phyloP scores from a whole-genome alignment of 2,888 invertebrate genomes.

The Amblyteles armatorius region DNA sequence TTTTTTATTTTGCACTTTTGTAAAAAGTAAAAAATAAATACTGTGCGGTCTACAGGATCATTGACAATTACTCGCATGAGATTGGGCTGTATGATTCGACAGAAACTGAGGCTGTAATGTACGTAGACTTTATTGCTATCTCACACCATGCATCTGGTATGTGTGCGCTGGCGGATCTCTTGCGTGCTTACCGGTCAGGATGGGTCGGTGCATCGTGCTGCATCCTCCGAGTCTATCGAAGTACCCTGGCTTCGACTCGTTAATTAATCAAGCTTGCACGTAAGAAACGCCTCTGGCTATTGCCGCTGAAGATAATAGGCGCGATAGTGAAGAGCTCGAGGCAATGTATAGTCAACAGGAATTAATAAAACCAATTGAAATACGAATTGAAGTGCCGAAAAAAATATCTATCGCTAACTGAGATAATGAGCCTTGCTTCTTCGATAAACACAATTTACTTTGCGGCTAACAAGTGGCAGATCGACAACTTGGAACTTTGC shows the following conservation, averaged over 20 bases:
- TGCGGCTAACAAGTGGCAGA: neutral
- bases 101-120: constrained; percentile 44
- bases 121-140: constrained; percentile 51
- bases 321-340: constrained; percentile 16
- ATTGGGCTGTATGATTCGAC: constrained; percentile 46
- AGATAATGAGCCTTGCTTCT: neutral
- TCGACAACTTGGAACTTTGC: neutral
- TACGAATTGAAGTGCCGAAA: constrained; percentile 17
- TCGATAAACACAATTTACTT: neutral
- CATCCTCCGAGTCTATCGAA: constrained; percentile 11
- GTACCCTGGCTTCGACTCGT: constrained; percentile 47
- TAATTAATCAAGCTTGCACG: constrained; percentile 56
- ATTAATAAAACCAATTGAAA: constrained; percentile 43
- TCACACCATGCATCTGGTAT: constrained; percentile 51
- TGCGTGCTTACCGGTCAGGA: constrained; percentile 31
- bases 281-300: constrained; percentile 32
- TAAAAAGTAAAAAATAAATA: neutral
- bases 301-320: constrained; percentile 38
- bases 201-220: constrained; percentile 30
- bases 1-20: neutral
- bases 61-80: constrained; percentile 28
- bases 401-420: neutral
- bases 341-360: neutral
- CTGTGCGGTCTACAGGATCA: neutral
- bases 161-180: constrained; percentile 29